Conservation (phyloP, 1,140 invertebrate genomes). For the Acromyrmex heyeri region DNA sequence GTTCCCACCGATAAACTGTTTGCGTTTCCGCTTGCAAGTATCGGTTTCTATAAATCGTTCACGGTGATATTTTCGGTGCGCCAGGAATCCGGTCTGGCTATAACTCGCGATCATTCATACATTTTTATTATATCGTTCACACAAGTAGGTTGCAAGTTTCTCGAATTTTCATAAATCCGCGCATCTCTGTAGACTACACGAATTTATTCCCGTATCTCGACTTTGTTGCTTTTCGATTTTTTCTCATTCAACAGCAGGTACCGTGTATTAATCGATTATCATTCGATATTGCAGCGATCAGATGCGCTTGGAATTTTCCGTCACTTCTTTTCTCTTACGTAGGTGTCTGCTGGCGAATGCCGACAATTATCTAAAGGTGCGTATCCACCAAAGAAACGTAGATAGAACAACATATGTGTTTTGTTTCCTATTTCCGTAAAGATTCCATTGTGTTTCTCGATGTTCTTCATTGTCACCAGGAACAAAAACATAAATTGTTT, state of each 20-base stretch:
- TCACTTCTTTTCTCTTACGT: background rate
- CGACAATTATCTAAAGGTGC: background rate
- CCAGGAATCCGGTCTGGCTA: conserved; percentile 28
- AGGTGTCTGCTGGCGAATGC: background rate
- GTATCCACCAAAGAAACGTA: too few relatives aligned
- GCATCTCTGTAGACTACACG: background rate
- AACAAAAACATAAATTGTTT: too few relatives aligned
- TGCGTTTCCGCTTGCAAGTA: conserved; percentile 42
- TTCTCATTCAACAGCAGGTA: background rate
- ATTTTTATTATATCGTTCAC: conserved; percentile 31
- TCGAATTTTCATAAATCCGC: conserved; percentile 60
- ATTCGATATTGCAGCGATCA: background rate
- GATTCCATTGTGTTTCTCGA: too few relatives aligned
- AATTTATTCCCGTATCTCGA: background rate
- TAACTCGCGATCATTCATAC: conserved; percentile 9
- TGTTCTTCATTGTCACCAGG: too few relatives aligned
- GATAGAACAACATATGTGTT: too few relatives aligned
- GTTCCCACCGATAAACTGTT: conserved; percentile 58
- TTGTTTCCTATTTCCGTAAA: too few relatives aligned
- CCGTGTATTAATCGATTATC: background rate
- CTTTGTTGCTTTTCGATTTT: background rate
- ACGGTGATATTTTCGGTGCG: conserved; percentile 54
- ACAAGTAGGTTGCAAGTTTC: background rate
- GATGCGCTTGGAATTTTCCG: background rate
- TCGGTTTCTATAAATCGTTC: conserved; percentile 46